phyloP scores from a whole-genome alignment of 2,888 invertebrate species.

The Monopis laevigella region DNA sequence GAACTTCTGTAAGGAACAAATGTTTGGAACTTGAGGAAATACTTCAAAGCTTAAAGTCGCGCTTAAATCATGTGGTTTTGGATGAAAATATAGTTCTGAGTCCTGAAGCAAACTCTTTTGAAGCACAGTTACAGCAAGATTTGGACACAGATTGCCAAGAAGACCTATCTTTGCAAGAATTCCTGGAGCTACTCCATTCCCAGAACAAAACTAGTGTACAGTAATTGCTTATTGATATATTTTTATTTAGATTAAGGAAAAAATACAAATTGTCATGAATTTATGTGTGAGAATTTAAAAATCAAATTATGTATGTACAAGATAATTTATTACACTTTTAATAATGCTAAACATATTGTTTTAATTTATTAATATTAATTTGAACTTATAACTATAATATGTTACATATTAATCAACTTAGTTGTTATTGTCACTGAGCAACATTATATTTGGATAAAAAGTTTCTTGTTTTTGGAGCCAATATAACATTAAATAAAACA shows the following conservation, averaged over 20 bases:
- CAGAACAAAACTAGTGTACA: conserved; percentile 55
- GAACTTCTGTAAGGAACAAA: conserved; percentile 58
- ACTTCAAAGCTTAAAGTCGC: conserved; percentile 56
- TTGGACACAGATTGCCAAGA: conserved; percentile 62
- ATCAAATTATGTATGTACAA: conserved; percentile 3
- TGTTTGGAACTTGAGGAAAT: conserved; percentile 62
- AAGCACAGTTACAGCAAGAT: conserved; percentile 59
- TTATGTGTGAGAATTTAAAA: conserved; percentile 45
- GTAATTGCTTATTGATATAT: conserved; percentile 28
- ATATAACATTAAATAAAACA: no score
- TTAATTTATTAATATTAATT: background rate
- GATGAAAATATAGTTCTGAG: conserved; percentile 61
- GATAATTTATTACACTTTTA: conserved; percentile 1
- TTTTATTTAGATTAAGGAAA: conserved; percentile 23
- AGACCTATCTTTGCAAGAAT: conserved; percentile 59
- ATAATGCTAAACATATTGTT: background rate
- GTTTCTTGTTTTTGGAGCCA: no score
- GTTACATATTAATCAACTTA: no score
- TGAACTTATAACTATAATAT: background rate
- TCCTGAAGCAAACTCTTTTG: conserved; percentile 57
- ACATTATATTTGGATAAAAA: no score
- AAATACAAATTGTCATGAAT: conserved; percentile 43
- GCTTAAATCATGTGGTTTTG: conserved; percentile 57
- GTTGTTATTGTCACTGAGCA: no score
- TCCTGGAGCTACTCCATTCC: conserved; percentile 54